Base-by-base conservation (phyloP, 2,113 vertebrate genomes). In the Tor tambroides region DNA sequence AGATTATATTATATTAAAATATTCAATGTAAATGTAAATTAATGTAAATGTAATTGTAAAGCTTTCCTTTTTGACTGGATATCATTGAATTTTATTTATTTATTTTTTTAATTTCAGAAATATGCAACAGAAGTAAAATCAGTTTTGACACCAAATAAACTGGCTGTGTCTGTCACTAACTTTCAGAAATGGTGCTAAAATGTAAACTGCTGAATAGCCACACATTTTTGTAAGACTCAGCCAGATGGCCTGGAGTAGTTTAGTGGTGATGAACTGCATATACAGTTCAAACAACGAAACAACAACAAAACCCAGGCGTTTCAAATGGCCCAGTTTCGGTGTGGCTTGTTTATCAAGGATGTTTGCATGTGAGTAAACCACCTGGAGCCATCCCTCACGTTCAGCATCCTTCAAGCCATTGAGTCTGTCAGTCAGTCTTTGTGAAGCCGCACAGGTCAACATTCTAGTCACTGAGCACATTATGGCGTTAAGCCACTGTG, bases 271-370 rank as follows among this genome's bases (percentile, higher is more conserved):
- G 30, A 23, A 54, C 43, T 54, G 15, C n/a, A 75, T 28, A 21
- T 65, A 6, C 26, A 67, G 38, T 43, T 46, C 80, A 82, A 82
- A 67, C 80, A 67, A 43, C 0, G 38, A 49, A 67, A 82, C 14
- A 14, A 85, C 51, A 86, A 86, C 30, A 84, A 76, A 75, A 54
- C n/a, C 10, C 23, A 65, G 80, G 43, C 32, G 2, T 84, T 79
- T 32, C 11, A 28, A n/a, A 86, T 30, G 5, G 38, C 74, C 54
- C 41, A 78, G 85, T 89, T 89, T 87, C 77, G 56, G 81, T 38
- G 41, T 82, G 56, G 23, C 35, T 41, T 56, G 43, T 69, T 81
- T n/a, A 85, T 76, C 80, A 83, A 85, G 56, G 76, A 87, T 69
- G 84, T 82, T 85, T 82, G 30, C 49, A n/a, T 67, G 26, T 38